These are phyloP conservation scores for Mesocentrotus franciscanus DNA, from an alignment of 53 echinoderm and acorn worm species.

Conservation along the genomic window DNA sequence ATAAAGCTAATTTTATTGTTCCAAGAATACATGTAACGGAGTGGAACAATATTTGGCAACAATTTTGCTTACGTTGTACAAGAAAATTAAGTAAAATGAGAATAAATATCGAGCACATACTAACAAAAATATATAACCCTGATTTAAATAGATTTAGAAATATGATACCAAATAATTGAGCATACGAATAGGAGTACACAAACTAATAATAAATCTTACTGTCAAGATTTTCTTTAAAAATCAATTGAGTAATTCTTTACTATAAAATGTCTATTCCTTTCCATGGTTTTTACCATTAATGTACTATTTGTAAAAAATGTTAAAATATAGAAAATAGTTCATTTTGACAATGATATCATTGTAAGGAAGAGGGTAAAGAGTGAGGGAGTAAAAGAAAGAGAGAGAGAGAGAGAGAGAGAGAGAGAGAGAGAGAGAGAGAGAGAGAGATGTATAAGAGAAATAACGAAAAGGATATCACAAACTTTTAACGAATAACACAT, in stretches of 20 bases:
- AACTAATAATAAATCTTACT: neutral
- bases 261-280: neutral
- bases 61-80: neutral
- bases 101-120: slow-evolving; percentile 32
- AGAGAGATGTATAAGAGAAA: neutral
- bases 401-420: neutral
- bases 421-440: neutral
- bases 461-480: neutral
- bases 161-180: neutral
- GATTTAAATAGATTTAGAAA: neutral
- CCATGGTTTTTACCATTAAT: neutral
- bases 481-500: neutral
- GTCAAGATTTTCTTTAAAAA: neutral
- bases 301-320: neutral
- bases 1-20: slow-evolving; percentile 2
- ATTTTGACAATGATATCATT: neutral
- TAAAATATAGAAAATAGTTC: neutral
- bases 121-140: neutral
- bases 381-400: neutral
- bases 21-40: neutral
- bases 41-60: neutral
- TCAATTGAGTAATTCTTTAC: neutral
- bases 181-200: neutral
- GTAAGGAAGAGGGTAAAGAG: neutral
- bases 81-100: slow-evolving; percentile 1